These are phyloP conservation scores for Lophura nycthemera DNA, from an alignment of 2,113 vertebrate genomes.

Conservation along the genomic window DNA sequence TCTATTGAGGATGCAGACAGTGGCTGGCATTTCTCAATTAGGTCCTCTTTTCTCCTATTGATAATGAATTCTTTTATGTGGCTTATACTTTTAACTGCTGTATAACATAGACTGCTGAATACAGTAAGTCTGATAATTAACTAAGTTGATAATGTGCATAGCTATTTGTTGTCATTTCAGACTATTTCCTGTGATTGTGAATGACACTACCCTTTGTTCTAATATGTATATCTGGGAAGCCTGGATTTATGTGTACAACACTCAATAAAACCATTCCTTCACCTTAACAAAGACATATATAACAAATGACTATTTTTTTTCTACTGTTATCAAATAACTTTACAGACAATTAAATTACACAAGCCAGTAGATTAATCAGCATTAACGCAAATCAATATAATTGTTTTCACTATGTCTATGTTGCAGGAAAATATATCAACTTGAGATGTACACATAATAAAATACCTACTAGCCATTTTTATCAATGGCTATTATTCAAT, in stretches of 20 bases:
- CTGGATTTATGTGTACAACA: constrained; percentile 57
- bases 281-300: constrained; percentile 54
- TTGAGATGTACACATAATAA: constrained; percentile 60
- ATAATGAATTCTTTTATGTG: constrained; percentile 57
- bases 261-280: constrained; percentile 40
- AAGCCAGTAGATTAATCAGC: constrained; percentile 68
- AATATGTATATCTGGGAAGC: constrained; percentile 41
- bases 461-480: constrained; percentile 61
- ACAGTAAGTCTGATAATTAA: neutral
- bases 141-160: neutral
- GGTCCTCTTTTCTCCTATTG: constrained; percentile 15
- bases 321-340: constrained; percentile 68
- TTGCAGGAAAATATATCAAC: constrained; percentile 56
- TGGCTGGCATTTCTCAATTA: constrained; percentile 59
- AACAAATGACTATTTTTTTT: constrained; percentile 45
- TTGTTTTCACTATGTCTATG: constrained; percentile 62
- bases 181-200: constrained; percentile 24
- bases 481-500: constrained; percentile 73
- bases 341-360: constrained; percentile 74
- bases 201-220: constrained; percentile 28
- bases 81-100: constrained; percentile 35
- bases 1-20: constrained; percentile 40
- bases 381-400: constrained; percentile 65
- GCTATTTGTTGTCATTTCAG: constrained; percentile 50
- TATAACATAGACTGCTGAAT: neutral